Evolutionary conservation across 2,888 invertebrate genomes (phyloP).

Genomic region (Drosophila antonietae): DNA sequence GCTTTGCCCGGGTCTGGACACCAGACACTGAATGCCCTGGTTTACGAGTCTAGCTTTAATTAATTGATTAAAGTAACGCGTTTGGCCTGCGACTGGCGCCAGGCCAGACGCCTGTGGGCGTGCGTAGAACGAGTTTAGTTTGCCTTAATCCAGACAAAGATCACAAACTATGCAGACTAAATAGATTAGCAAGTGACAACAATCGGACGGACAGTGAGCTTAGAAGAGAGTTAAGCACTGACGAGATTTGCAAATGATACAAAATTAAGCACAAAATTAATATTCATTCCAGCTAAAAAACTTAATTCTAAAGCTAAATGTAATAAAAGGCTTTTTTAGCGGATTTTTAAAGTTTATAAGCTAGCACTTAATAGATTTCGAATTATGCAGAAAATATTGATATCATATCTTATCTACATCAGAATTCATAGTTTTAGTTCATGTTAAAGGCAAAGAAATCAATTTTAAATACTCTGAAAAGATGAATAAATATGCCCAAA

Average conservation of each 20-base stretch:
- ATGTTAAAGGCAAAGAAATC: no score
- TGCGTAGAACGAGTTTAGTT: constrained; percentile 22
- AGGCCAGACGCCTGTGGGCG: constrained; percentile 21
- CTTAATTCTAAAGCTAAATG: no score
- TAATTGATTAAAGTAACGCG: constrained; percentile 75
- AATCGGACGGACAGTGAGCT: no score
- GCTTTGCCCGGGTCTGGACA: constrained; percentile 2
- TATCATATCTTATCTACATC: no score
- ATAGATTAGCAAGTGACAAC: background rate
- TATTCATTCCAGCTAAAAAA: no score
- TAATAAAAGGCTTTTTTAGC: no score
- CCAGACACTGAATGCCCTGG: constrained; percentile 44
- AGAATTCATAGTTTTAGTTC: no score
- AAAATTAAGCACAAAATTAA: background rate
- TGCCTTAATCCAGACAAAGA: constrained; percentile 12
- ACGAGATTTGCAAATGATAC: background rate
- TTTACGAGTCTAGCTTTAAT: constrained; percentile 58
- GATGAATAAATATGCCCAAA: background rate
- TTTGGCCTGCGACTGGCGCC: constrained; percentile 16
- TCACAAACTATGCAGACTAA: background rate
- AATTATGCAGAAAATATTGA: no score
- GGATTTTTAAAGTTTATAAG: no score
- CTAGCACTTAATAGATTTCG: no score
- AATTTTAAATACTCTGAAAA: no score
- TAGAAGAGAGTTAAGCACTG: background rate